Evolutionary conservation across 2,888 invertebrate species (phyloP).

Genomic region (Platycnemis pennipes): DNA sequence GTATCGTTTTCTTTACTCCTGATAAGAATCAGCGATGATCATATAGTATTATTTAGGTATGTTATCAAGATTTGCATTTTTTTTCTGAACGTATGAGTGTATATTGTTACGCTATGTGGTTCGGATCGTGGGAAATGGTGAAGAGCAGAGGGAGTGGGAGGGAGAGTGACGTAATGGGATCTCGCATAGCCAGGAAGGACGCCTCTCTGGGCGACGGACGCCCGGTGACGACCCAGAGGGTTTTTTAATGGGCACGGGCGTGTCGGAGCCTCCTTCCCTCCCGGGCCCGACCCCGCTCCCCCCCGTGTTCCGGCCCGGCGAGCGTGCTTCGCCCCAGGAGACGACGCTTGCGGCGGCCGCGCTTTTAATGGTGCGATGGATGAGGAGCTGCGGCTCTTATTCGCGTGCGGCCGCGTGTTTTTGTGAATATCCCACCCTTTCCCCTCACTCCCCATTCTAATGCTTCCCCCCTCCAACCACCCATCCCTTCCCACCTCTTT

Average conservation of each 20-base stretch:
- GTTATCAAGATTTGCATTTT: no score
- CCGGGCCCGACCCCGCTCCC: not conserved
- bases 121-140: not conserved
- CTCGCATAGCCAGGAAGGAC: not conserved
- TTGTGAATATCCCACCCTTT: not conserved
- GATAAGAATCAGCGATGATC: no score
- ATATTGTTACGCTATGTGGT: no score
- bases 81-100: no score
- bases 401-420: not conserved
- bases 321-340: not conserved
- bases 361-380: constrained; percentile 43
- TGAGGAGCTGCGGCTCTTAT: not conserved
- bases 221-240: not conserved
- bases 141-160: not conserved
- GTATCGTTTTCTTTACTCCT: not conserved
- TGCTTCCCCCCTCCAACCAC: not conserved
- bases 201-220: not conserved
- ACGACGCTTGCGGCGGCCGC: not conserved
- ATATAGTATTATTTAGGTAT: no score
- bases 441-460: not conserved
- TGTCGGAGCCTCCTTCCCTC: not conserved
- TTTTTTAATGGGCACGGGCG: constrained; percentile 20
- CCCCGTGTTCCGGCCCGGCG: not conserved
- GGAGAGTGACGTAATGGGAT: not conserved
- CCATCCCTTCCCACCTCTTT: not conserved